Percentiles rank a stretch among this genome's conserved stretches.
These are phyloP conservation scores for Rhincodon typus DNA, from an alignment of 2,797 vertebrate species.

Conservation along the genomic window DNA sequence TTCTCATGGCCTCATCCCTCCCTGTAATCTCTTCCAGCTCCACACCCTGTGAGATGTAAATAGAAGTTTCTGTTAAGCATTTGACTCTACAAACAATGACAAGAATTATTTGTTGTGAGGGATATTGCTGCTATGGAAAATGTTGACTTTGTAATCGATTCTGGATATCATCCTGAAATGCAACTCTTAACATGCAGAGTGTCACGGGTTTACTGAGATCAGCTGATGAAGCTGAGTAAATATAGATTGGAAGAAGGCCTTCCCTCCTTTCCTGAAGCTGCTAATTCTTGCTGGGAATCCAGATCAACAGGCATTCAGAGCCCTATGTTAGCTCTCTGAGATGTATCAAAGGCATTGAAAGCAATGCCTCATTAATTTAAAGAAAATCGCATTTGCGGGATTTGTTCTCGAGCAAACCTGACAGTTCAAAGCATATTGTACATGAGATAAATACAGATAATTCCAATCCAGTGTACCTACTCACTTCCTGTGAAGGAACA, in stretches of 20 bases:
- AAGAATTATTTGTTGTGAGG: not conserved
- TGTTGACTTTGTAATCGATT: not conserved
- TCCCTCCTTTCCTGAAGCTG: not conserved
- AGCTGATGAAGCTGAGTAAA: not conserved
- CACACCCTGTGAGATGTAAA: too few species aligned
- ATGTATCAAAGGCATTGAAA: not conserved
- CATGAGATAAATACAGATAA: not conserved
- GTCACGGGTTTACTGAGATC: too few species aligned
- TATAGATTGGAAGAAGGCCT: not conserved
- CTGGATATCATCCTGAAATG: not conserved
- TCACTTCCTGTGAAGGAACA: not conserved
- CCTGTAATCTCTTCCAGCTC: too few species aligned
- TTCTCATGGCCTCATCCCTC: too few species aligned
- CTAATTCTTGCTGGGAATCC: not conserved
- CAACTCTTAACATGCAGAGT: not conserved
- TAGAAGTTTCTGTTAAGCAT: not conserved
- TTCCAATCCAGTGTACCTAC: not conserved
- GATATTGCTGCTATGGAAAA: not conserved
- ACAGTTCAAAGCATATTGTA: too few species aligned
- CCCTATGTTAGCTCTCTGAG: not conserved
- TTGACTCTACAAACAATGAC: not conserved
- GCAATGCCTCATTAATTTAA: not conserved
- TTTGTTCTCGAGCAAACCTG: not conserved
- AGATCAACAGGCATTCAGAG: too few species aligned
- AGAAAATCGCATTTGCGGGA: not conserved